Conservation (phyloP, 2,113 vertebrate genomes). For the Capreolus pygargus region DNA sequence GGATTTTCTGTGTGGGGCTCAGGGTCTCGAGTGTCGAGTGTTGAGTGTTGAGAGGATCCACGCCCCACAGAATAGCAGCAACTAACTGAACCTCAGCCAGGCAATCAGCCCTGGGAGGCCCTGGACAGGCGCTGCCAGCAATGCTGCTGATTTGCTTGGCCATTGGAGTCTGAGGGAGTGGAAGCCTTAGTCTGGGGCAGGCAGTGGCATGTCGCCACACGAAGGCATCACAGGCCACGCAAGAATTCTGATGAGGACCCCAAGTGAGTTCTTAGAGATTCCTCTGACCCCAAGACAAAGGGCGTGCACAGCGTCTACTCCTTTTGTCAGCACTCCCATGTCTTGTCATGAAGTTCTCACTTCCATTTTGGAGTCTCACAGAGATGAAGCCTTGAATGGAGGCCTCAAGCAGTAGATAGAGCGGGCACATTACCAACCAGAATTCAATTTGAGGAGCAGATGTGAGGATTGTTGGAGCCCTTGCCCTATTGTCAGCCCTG, state of each 20-base stretch:
- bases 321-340: not conserved
- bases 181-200: not conserved
- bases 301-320: not conserved
- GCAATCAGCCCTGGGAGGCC: not conserved
- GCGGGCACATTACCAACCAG: too few relatives aligned
- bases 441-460: not conserved
- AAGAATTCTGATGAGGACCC: not conserved
- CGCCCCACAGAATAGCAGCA: not conserved
- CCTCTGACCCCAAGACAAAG: not conserved
- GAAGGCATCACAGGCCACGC: too few relatives aligned
- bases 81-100: too few relatives aligned
- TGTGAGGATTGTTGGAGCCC: too few relatives aligned
- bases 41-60: not conserved
- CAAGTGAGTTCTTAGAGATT: not conserved
- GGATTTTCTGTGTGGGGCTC: rapidly evolving
- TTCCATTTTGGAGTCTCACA: too few relatives aligned
- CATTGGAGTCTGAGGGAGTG: not conserved
- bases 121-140: not conserved
- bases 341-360: too few relatives aligned
- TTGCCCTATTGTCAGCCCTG: not conserved
- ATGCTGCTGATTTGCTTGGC: not conserved
- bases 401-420: not conserved
- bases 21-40: not conserved
- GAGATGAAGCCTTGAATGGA: not conserved
- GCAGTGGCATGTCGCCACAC: not conserved